phyloP scores from a whole-genome alignment of 2,113 vertebrate species.

The Carassius gibelio region DNA sequence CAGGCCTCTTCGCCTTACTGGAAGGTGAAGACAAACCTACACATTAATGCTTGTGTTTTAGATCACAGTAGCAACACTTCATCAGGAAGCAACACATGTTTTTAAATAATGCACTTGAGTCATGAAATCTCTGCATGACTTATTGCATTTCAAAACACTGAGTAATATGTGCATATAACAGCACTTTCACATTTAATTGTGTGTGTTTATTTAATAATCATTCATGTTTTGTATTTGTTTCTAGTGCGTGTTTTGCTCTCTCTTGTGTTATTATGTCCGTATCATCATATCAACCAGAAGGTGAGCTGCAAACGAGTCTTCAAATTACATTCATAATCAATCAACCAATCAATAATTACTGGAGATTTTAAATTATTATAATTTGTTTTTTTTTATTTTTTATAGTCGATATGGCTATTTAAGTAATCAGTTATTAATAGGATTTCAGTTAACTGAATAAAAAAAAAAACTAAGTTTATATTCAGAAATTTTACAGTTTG shows the following conservation, averaged over 20 bases:
- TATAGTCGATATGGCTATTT: not conserved
- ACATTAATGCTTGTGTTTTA: not conserved
- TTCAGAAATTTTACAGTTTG: no score
- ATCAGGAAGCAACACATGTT: not conserved
- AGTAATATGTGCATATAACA: not conserved
- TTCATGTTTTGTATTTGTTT: constrained; percentile 3
- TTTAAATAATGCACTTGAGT: not conserved
- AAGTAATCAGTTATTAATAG: no score
- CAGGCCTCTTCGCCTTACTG: constrained; percentile 81
- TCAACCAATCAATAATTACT: not conserved
- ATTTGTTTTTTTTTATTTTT: not conserved
- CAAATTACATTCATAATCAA: not conserved
- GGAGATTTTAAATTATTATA: not conserved
- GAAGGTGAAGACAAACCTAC: constrained; percentile 76
- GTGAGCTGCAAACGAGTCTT: constrained; percentile 68
- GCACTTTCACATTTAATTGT: not conserved
- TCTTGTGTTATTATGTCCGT: constrained; percentile 85
- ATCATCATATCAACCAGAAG: constrained; percentile 73
- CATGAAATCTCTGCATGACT: not conserved
- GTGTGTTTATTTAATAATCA: not conserved
- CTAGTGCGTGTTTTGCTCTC: constrained; percentile 79
- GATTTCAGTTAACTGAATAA: not conserved
- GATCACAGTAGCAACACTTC: not conserved
- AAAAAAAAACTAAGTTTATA: no score
- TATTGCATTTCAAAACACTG: not conserved